Conservation (phyloP, 2,113 vertebrate species). For the Actenoides hombroni region DNA sequence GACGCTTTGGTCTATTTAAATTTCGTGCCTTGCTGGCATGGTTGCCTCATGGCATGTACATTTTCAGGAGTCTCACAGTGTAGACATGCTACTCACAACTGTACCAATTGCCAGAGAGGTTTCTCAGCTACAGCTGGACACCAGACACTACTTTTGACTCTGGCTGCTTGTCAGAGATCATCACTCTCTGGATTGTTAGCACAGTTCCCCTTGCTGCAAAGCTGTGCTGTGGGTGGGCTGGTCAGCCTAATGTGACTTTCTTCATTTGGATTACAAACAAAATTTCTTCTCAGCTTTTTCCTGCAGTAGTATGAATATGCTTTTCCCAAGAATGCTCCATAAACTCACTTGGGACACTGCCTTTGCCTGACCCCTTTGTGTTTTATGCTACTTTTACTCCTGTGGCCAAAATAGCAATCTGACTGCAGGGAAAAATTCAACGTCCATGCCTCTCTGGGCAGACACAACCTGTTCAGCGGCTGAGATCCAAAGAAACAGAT, state of each 20-base stretch:
- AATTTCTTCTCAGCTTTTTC: background rate
- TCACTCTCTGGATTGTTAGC: background rate
- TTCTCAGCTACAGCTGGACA: background rate
- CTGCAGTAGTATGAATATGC: background rate
- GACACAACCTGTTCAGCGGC: background rate
- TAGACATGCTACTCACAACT: background rate
- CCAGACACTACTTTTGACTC: background rate
- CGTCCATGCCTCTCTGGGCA: background rate
- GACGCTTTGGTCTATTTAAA: background rate
- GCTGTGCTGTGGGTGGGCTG: background rate
- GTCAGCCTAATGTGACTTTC: background rate
- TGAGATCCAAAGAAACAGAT: background rate
- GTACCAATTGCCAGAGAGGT: background rate
- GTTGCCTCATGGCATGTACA: background rate
- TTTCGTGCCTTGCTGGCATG: background rate
- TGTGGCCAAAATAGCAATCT: background rate
- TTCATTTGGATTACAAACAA: background rate
- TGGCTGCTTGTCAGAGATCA: background rate
- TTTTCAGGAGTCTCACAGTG: background rate
- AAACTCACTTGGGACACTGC: background rate
- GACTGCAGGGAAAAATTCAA: background rate
- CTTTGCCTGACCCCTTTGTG: background rate
- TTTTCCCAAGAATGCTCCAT: background rate
- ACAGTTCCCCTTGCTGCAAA: background rate
- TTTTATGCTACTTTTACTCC: background rate